A percentile compares a stretch with the other conserved stretches of the same genome.
These are phyloP conservation scores for Periparus ater DNA, from an alignment of 2,797 vertebrate species.

Conservation along the genomic window DNA sequence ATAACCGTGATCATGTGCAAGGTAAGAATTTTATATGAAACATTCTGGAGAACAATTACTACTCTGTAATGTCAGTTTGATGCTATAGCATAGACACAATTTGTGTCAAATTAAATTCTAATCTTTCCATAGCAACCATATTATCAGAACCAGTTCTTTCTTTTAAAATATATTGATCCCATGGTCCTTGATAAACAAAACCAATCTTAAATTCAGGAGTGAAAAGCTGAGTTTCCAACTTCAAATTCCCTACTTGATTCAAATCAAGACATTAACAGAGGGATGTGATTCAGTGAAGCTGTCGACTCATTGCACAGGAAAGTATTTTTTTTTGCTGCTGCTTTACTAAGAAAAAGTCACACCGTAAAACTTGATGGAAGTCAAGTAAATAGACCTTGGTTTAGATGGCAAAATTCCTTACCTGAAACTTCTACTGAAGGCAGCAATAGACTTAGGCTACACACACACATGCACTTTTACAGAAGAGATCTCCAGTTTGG, in stretches of 20 bases:
- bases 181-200: neutral
- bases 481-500: neutral
- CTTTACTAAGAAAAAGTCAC: neutral
- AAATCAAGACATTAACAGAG: neutral
- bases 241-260: neutral
- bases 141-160: neutral
- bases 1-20: neutral
- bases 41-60: neutral
- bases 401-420: neutral
- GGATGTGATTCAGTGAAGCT: neutral
- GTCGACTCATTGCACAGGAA: neutral
- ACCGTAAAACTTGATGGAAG: neutral
- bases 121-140: neutral
- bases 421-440: neutral
- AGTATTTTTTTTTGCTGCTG: neutral
- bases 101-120: neutral
- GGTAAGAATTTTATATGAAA: neutral
- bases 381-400: neutral
- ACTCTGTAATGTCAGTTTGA: neutral
- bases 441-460: neutral
- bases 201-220: neutral
- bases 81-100: neutral
- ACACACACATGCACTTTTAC: neutral
- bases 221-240: neutral
- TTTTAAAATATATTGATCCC: neutral